phyloP scores from a whole-genome alignment of 2,888 invertebrate species.

The Heliconius sara region DNA sequence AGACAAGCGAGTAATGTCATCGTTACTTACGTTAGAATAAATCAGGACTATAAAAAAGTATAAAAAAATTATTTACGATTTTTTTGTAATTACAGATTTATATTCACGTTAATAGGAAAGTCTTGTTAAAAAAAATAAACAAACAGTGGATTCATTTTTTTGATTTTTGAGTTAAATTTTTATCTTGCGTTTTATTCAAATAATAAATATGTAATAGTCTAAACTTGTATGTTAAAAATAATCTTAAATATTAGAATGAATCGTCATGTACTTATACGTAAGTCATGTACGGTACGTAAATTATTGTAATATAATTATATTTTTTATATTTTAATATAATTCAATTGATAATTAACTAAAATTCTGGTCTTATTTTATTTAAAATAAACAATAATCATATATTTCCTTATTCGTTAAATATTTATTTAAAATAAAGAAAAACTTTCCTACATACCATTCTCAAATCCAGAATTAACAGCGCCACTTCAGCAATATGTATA shows the following conservation, averaged over 20 bases:
- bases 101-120: background rate
- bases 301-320: background rate
- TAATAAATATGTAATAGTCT: background rate
- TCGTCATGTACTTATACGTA: background rate
- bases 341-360: background rate
- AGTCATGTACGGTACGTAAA: background rate
- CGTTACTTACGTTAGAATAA: no score
- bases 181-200: background rate
- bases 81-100: no score
- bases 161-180: background rate
- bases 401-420: background rate
- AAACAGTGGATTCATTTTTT: background rate
- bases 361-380: no score
- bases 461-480: slow-evolving; percentile 9
- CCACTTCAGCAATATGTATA: slow-evolving; percentile 3
- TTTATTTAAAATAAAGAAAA: background rate
- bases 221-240: background rate
- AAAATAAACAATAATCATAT: background rate
- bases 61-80: background rate
- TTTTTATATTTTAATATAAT: background rate
- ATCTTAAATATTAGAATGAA: background rate
- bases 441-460: slow-evolving; percentile 4
- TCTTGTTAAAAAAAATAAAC: background rate
- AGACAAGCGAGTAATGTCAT: no score
- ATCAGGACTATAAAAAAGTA: background rate